Percentiles rank a stretch among this genome's conserved stretches.
Evolutionary conservation across 64 coral and sea anemone species (phyloP).

Genomic region (Anthopleura sola): DNA sequence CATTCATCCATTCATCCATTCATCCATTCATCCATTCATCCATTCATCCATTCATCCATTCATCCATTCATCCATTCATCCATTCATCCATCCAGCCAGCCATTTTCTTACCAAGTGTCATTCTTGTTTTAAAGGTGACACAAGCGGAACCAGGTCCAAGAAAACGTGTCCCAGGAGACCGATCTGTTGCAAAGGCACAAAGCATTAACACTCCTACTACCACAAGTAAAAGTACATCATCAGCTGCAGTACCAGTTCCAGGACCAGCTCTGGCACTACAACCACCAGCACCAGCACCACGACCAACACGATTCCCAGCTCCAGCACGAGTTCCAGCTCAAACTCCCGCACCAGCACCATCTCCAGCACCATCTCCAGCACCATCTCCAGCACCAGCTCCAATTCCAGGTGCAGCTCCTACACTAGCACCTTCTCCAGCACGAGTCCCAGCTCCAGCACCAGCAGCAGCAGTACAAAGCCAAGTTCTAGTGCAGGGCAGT

Average conservation of each 20-base stretch:
- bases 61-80: too few relatives aligned
- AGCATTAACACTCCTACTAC: not conserved
- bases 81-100: too few relatives aligned
- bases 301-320: not conserved
- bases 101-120: not conserved
- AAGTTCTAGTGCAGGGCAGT: slow-evolving; percentile 26
- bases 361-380: not conserved
- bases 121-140: not conserved
- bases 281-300: not conserved
- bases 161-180: not conserved
- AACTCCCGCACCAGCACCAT: not conserved
- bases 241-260: not conserved
- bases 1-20: too few relatives aligned
- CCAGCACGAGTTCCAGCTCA: not conserved
- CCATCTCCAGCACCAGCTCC: too few relatives aligned
- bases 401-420: not conserved
- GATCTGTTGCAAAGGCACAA: not conserved
- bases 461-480: not conserved
- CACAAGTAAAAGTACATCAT: too few relatives aligned
- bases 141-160: not conserved
- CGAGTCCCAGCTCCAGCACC: not conserved
- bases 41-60: too few relatives aligned
- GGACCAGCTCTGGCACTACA: not conserved
- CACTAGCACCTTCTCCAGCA: not conserved
- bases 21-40: too few relatives aligned